A percentile compares a stretch with the other conserved stretches of the same genome.
phyloP scores from a whole-genome alignment of 2,888 invertebrate genomes.

The Urechis unicinctus region DNA sequence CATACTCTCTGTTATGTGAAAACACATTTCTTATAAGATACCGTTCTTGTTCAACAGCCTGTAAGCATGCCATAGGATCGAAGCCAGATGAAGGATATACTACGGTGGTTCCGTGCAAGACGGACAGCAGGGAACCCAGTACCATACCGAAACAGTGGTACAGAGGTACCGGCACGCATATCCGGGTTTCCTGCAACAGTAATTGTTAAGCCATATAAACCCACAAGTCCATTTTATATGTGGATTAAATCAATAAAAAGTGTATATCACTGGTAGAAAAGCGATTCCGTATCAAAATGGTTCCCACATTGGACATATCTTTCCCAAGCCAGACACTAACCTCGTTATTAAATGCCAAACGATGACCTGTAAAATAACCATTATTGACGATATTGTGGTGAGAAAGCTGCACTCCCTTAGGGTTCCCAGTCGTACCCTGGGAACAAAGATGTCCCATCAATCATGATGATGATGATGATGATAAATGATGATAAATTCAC shows the following conservation, averaged over 20 bases:
- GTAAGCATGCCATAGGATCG: conserved; percentile 60
- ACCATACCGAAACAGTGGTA: conserved; percentile 78
- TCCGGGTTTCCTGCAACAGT: conserved; percentile 29
- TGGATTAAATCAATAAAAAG: too few species aligned
- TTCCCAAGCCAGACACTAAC: conserved; percentile 32
- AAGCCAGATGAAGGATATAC: conserved; percentile 52
- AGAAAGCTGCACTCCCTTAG: conserved; percentile 68
- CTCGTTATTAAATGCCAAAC: conserved; percentile 51
- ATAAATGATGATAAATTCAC: too few species aligned
- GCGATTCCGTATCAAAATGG: too few species aligned
- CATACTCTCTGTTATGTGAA: too few species aligned
- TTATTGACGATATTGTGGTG: conserved; percentile 75
- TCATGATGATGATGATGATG: too few species aligned
- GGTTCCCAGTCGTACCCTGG: conserved; percentile 70
- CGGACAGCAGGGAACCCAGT: conserved; percentile 57
- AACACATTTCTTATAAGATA: too few species aligned
- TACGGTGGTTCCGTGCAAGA: conserved; percentile 54
- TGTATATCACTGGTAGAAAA: too few species aligned
- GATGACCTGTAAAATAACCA: conserved; percentile 59
- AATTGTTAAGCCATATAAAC: too few species aligned
- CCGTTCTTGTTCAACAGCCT: conserved; percentile 64
- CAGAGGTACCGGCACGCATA: conserved; percentile 64
- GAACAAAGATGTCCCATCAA: too few species aligned
- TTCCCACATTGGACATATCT: too few species aligned
- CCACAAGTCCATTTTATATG: too few species aligned